These are phyloP conservation scores for Sebastiscus albofasciatus DNA, from an alignment of 2,797 vertebrate genomes.

Conservation along the genomic window DNA sequence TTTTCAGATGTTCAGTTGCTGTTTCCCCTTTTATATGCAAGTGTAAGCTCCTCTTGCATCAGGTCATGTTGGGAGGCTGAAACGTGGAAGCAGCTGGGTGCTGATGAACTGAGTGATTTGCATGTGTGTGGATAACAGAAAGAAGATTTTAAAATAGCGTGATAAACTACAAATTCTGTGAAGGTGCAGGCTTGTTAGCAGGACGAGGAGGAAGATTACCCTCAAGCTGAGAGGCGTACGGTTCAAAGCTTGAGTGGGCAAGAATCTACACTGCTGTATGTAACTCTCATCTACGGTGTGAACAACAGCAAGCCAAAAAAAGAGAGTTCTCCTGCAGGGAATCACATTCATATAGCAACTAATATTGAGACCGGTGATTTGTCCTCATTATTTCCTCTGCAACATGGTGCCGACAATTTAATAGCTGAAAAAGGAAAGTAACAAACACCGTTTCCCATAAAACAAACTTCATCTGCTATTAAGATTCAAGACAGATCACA, in stretches of 20 bases:
- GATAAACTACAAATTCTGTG: neutral
- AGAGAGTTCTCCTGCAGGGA: neutral
- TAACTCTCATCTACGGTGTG: conserved; percentile 3
- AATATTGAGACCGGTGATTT: neutral
- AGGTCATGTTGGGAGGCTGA: neutral
- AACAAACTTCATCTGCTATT: neutral
- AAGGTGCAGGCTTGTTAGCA: neutral
- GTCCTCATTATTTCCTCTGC: neutral
- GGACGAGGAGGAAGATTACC: neutral
- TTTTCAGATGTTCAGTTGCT: neutral
- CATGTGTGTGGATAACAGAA: neutral
- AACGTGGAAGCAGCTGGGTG: conserved; percentile 14
- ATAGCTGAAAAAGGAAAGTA: neutral
- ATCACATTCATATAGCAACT: neutral
- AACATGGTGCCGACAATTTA: neutral
- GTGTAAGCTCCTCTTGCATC: conserved; percentile 12
- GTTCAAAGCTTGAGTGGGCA: conserved; percentile 21
- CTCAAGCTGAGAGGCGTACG: conserved; percentile 13
- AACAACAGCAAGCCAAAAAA: neutral
- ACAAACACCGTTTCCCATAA: neutral
- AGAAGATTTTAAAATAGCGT: neutral
- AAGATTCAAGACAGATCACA: neutral
- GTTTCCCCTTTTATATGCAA: neutral
- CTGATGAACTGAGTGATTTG: conserved; percentile 9
- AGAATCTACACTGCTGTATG: neutral